Evolutionary conservation across 2,888 invertebrate species (phyloP).

Genomic region (Metallyticus violacea): DNA sequence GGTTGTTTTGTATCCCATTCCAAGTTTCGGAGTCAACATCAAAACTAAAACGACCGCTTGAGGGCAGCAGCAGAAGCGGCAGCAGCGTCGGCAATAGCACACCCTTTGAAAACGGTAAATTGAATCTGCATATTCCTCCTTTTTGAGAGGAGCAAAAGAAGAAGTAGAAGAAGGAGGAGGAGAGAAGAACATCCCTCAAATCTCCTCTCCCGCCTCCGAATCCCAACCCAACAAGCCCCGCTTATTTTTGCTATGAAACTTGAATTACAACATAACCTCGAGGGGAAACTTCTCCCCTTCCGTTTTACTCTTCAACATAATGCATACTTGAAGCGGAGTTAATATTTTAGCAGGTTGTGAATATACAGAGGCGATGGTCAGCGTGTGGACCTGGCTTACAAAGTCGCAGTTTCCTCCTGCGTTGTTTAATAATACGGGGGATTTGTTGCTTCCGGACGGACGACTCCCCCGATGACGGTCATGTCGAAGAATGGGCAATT

Average conservation of each 20-base stretch:
- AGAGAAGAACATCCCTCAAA: conserved; percentile 17
- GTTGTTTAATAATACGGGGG: not conserved
- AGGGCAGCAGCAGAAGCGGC: conserved; percentile 15
- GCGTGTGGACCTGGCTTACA: not conserved
- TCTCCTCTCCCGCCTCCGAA: not conserved
- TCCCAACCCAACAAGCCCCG: not conserved
- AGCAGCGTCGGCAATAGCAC: conserved; percentile 16
- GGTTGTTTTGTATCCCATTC: not conserved
- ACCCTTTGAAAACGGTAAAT: conserved; percentile 19
- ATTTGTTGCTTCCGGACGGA: not conserved
- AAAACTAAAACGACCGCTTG: conserved; percentile 19
- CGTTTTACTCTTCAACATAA: conserved; percentile 13
- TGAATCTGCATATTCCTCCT: conserved; percentile 18
- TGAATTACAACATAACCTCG: conserved; percentile 16
- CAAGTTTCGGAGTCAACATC: not conserved
- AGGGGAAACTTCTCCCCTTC: not conserved
- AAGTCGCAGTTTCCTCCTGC: not conserved
- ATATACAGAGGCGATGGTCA: not conserved
- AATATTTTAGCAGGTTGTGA: conserved; percentile 1
- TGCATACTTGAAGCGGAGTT: conserved; percentile 11
- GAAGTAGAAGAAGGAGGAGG: no score
- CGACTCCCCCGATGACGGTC: not conserved
- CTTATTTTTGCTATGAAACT: conserved; percentile 15
- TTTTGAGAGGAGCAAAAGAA: conserved; percentile 5
- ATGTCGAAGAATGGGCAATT: not conserved